Percentiles rank a stretch among this genome's conserved stretches.
Conservation (phyloP, 2,888 invertebrate genomes). For the Omphaloscelis lunosa region DNA sequence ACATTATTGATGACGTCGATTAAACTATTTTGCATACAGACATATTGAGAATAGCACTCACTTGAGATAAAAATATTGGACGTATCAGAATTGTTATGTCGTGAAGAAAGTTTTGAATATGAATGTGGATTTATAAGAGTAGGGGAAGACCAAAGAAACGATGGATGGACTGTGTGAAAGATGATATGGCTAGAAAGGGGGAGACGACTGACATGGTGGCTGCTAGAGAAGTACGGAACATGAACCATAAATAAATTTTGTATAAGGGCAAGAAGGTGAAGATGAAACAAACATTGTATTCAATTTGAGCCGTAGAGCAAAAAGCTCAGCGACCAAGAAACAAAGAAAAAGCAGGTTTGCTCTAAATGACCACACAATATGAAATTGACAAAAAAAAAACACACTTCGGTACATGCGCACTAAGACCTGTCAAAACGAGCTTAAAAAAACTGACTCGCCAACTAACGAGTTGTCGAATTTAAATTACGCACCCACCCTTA, state of each 20-base stretch:
- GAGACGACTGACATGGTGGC: too few species aligned
- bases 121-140: neutral
- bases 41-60: neutral
- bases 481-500: conserved; percentile 46
- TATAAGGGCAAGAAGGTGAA: too few species aligned
- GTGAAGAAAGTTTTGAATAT: neutral
- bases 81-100: neutral
- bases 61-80: neutral
- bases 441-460: neutral
- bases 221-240: too few species aligned
- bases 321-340: neutral
- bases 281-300: too few species aligned
- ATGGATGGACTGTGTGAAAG: too few species aligned
- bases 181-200: too few species aligned
- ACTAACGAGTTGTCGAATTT: neutral
- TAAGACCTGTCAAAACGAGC: neutral
- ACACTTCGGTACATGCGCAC: too few species aligned
- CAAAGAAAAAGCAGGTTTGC: neutral
- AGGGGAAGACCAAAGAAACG: too few species aligned
- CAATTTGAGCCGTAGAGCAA: too few species aligned
- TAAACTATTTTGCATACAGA: neutral
- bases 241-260: too few species aligned
- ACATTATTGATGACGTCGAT: neutral
- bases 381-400: neutral
- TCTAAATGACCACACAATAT: neutral